Percentiles rank a stretch among this genome's conserved stretches.
Conservation (phyloP, 2,113 vertebrate genomes). For the Cettia cetti region DNA sequence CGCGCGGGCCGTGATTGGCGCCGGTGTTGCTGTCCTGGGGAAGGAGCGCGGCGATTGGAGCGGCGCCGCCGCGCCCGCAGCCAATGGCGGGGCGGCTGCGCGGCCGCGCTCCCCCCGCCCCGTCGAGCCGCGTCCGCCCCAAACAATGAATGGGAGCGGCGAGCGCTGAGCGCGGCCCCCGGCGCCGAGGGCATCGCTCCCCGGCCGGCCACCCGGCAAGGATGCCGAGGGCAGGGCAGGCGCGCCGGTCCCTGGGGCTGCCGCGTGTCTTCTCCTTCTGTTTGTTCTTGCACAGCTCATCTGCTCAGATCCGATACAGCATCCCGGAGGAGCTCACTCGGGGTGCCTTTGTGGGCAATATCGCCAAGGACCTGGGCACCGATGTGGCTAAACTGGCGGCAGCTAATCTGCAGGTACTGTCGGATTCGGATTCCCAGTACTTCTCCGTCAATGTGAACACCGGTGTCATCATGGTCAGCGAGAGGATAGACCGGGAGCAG, state of each 20-base stretch:
- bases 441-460: slow-evolving; percentile 72
- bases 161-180: slow-evolving; percentile 60
- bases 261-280: slow-evolving; percentile 80
- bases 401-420: slow-evolving; percentile 83
- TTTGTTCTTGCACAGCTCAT: slow-evolving; percentile 75
- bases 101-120: slow-evolving; percentile 23
- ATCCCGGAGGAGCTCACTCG: slow-evolving; percentile 75
- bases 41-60: slow-evolving; percentile 57
- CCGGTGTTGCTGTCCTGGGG: too few relatives aligned
- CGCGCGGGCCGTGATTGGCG: too few relatives aligned
- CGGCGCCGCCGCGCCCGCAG: neutral
- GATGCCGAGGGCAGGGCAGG: slow-evolving; percentile 62
- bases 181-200: slow-evolving; percentile 39
- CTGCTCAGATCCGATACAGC: slow-evolving; percentile 75
- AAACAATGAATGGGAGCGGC: slow-evolving; percentile 71
- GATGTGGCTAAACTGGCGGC: slow-evolving; percentile 77
- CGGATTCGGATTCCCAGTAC: slow-evolving; percentile 81
- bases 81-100: slow-evolving; percentile 55
- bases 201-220: slow-evolving; percentile 65
- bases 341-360: slow-evolving; percentile 74
- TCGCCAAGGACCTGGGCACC: slow-evolving; percentile 85
- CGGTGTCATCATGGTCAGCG: slow-evolving; percentile 62
- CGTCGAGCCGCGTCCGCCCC: slow-evolving; percentile 40
- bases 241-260: slow-evolving; percentile 73
- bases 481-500: slow-evolving; percentile 75